phyloP scores from a whole-genome alignment of 1,140 invertebrate genomes.

The Heliconius hewitsoni region DNA sequence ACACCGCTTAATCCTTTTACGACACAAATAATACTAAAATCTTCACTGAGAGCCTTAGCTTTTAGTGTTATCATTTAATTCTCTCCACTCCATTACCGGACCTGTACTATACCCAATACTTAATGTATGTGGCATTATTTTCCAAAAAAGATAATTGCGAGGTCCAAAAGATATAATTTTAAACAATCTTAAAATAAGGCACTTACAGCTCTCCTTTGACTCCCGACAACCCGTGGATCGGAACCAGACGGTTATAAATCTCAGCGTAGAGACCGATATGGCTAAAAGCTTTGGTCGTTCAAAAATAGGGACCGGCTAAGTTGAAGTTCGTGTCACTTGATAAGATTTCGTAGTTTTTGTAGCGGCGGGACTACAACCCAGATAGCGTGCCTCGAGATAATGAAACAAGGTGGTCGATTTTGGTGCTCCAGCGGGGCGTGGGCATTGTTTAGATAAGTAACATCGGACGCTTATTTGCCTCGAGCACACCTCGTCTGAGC shows the following conservation, averaged over 20 bases:
- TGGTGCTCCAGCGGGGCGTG: constrained; percentile 56
- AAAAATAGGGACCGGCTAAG: constrained; percentile 74
- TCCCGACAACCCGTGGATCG: constrained; percentile 71
- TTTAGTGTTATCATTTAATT: constrained; percentile 49
- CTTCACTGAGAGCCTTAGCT: constrained; percentile 37
- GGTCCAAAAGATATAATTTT: background rate
- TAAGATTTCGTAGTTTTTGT: constrained; percentile 77
- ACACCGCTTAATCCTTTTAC: constrained; percentile 32
- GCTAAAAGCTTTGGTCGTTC: constrained; percentile 70
- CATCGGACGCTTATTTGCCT: constrained; percentile 58
- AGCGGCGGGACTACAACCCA: constrained; percentile 57
- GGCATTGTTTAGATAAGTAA: constrained; percentile 62
- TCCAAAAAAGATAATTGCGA: constrained; percentile 10
- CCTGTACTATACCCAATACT: background rate
- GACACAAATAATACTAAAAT: constrained; percentile 33
- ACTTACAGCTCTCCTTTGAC: constrained; percentile 67
- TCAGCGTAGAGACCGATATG: constrained; percentile 61
- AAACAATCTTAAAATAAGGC: constrained; percentile 32
- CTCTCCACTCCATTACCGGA: background rate
- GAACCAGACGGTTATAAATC: constrained; percentile 69
- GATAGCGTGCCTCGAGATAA: constrained; percentile 71
- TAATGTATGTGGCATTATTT: constrained; percentile 4
- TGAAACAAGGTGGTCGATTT: constrained; percentile 57
- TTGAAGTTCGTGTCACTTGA: constrained; percentile 72
- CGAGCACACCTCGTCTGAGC: constrained; percentile 40